Evolutionary conservation across 2,797 vertebrate species (phyloP).

Genomic region (Bradypus variegatus): DNA sequence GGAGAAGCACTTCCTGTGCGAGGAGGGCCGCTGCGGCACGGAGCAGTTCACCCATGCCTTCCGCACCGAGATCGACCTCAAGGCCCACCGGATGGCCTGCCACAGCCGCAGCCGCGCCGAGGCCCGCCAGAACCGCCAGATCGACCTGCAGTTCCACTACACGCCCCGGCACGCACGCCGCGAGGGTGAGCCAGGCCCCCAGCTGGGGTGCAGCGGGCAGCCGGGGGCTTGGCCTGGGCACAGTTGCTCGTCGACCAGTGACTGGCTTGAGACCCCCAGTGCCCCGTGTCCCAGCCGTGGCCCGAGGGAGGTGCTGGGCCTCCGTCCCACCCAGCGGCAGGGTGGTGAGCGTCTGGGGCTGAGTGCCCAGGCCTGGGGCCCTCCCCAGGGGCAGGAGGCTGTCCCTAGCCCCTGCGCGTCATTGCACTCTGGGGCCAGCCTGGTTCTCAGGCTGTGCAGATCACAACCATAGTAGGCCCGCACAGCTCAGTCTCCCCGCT

Average conservation of each 20-base stretch:
- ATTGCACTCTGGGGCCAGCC: too few species aligned
- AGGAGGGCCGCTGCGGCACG: slow-evolving; percentile 90
- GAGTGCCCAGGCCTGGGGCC: not conserved
- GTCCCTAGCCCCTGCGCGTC: too few species aligned
- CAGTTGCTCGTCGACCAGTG: too few species aligned
- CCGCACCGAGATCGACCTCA: slow-evolving; percentile 95
- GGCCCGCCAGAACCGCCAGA: slow-evolving; percentile 96
- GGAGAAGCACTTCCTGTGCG: slow-evolving; percentile 94
- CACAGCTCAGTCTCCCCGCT: not conserved
- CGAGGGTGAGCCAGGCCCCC: slow-evolving; percentile 76
- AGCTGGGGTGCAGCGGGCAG: not conserved
- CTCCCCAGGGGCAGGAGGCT: too few species aligned
- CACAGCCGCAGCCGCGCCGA: slow-evolving; percentile 97
- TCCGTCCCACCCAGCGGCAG: too few species aligned
- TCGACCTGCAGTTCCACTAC: slow-evolving; percentile 94
- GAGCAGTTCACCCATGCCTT: slow-evolving; percentile 98
- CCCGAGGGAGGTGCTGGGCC: too few species aligned
- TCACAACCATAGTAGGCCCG: not conserved
- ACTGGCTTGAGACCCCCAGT: too few species aligned
- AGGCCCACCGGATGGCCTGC: slow-evolving; percentile 90
- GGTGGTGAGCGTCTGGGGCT: not conserved
- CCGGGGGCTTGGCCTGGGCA: too few species aligned
- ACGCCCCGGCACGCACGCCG: slow-evolving; percentile 82
- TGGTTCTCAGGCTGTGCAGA: not conserved
- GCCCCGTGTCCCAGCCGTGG: too few species aligned